phyloP scores from a whole-genome alignment of 2,113 vertebrate genomes.

The Casuarius casuarius region DNA sequence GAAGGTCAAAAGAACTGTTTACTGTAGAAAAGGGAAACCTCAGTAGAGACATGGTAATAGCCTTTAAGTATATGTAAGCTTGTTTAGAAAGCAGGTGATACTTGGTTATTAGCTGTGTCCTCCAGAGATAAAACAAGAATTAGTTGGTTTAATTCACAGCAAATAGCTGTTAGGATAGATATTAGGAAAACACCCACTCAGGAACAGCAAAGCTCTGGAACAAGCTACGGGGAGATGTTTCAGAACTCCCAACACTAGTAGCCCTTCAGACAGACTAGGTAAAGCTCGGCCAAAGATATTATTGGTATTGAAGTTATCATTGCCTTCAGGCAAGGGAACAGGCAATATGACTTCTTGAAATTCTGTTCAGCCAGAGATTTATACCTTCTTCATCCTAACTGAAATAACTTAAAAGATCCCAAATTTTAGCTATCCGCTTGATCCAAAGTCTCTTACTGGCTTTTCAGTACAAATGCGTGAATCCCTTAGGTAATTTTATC shows the following conservation, averaged over 20 bases:
- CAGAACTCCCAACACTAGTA: neutral
- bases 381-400: neutral
- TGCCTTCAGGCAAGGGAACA: neutral
- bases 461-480: neutral
- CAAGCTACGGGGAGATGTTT: neutral
- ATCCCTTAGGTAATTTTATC: neutral
- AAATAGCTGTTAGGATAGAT: neutral
- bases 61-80: no score
- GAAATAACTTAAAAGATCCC: neutral
- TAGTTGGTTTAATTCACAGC: no score
- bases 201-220: neutral
- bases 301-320: neutral
- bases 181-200: neutral
- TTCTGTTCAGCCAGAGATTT: neutral
- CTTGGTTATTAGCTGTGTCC: no score
- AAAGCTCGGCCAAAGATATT: neutral
- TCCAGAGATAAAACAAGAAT: no score
- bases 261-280: neutral
- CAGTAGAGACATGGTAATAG: no score
- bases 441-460: neutral
- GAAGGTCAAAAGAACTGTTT: no score
- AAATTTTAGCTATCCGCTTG: neutral
- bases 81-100: no score
- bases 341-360: neutral
- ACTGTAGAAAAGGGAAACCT: no score